These are phyloP conservation scores for Phrynosoma blainvillii DNA, from an alignment of 2,113 vertebrate genomes.

Conservation along the genomic window DNA sequence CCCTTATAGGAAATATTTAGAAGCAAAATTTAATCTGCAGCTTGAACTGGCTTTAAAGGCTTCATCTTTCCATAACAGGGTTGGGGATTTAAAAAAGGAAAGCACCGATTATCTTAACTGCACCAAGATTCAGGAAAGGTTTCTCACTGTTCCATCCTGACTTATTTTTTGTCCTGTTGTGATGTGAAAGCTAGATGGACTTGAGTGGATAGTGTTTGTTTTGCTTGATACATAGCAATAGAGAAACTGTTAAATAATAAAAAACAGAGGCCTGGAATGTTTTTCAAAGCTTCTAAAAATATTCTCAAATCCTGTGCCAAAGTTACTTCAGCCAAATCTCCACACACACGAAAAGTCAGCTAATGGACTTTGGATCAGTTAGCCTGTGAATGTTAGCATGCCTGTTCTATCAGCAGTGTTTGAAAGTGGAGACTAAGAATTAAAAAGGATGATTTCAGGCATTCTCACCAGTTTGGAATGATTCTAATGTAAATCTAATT, in stretches of 20 bases:
- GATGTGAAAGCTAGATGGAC: conserved; percentile 48
- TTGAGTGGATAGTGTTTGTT: conserved; percentile 38
- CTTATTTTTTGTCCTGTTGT: conserved; percentile 50
- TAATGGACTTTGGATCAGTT: conserved; percentile 55
- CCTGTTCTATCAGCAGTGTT: conserved; percentile 36
- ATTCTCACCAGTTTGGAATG: not conserved
- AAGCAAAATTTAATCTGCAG: conserved; percentile 47
- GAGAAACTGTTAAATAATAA: conserved; percentile 61
- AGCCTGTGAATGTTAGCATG: conserved; percentile 50
- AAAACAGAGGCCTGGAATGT: conserved; percentile 52
- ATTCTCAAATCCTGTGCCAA: conserved; percentile 54
- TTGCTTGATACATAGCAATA: conserved; percentile 62
- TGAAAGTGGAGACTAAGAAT: conserved; percentile 7
- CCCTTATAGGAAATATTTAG: conserved; percentile 32
- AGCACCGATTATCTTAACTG: conserved; percentile 63
- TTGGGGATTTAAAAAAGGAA: conserved; percentile 63
- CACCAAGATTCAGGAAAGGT: conserved; percentile 57
- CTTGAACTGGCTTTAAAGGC: conserved; percentile 60
- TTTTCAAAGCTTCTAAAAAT: conserved; percentile 70
- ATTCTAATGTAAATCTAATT: not conserved
- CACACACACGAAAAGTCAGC: conserved; percentile 53
- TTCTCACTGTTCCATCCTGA: conserved; percentile 52
- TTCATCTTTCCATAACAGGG: conserved; percentile 62
- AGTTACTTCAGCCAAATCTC: conserved; percentile 57
- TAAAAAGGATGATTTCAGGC: not conserved